Percentiles rank a stretch among this genome's conserved stretches.
Conservation (phyloP, 2,888 invertebrate genomes). For the Cerastis rubricosa region DNA sequence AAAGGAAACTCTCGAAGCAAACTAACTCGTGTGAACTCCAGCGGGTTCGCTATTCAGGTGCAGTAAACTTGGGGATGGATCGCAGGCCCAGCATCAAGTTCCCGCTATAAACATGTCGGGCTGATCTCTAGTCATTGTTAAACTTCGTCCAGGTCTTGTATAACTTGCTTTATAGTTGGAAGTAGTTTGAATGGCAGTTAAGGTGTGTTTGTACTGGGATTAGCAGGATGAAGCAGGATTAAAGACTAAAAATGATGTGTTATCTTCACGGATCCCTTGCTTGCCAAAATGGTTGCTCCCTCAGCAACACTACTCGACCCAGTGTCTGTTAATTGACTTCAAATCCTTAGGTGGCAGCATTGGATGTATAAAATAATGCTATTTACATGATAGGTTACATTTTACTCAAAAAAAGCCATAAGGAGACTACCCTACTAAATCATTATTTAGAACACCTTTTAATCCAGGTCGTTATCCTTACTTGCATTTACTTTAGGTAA, state of each 20-base stretch:
- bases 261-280: neutral
- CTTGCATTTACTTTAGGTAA: neutral
- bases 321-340: neutral
- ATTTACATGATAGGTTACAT: neutral
- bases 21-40: constrained; percentile 12
- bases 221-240: neutral
- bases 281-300: neutral
- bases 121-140: constrained; percentile 41
- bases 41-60: constrained; percentile 42
- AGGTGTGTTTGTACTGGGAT: constrained; percentile 22
- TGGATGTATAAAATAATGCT: neutral
- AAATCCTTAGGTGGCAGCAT: neutral
- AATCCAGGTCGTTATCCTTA: neutral
- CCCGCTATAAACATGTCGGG: constrained; percentile 59
- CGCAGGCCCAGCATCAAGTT: constrained; percentile 21
- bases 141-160: constrained; percentile 40
- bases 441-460: neutral
- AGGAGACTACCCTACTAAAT: too few relatives aligned
- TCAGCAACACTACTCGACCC: neutral
- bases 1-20: constrained; percentile 21
- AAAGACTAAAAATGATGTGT: too few relatives aligned
- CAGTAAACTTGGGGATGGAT: constrained; percentile 55
- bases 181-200: neutral
- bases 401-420: too few relatives aligned
- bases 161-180: constrained; percentile 31